Evolutionary conservation across 2,113 vertebrate species (phyloP).

Genomic region (Beaufortia kweichowensis): DNA sequence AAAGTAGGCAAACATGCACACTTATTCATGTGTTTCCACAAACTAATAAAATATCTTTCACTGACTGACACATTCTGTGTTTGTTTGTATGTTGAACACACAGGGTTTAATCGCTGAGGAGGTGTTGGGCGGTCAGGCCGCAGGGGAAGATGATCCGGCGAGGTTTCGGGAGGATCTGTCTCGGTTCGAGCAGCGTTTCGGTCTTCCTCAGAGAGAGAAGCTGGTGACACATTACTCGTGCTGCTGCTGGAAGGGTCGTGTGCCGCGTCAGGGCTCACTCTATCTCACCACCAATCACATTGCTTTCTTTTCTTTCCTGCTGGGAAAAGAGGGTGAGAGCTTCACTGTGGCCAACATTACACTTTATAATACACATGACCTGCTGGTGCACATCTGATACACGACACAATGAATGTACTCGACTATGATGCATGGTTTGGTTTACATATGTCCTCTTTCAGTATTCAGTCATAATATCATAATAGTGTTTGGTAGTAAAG

Average conservation of each 20-base stretch:
- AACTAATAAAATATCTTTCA: too few relatives aligned
- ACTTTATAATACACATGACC: background rate
- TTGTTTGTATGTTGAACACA: background rate
- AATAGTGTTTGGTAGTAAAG: too few relatives aligned
- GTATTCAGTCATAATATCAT: too few relatives aligned
- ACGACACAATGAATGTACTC: too few relatives aligned
- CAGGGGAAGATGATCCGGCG: slow-evolving; percentile 88
- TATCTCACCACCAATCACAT: slow-evolving; percentile 96
- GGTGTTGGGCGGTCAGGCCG: slow-evolving; percentile 82
- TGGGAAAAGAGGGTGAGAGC: slow-evolving; percentile 89
- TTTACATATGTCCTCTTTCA: too few relatives aligned
- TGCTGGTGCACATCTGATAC: too few relatives aligned
- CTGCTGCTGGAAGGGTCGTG: slow-evolving; percentile 96
- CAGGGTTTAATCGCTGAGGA: slow-evolving; percentile 96
- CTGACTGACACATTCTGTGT: background rate
- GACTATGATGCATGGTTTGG: too few relatives aligned
- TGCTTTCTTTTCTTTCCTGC: slow-evolving; percentile 96
- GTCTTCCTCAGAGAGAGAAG: slow-evolving; percentile 89
- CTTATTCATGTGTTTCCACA: background rate
- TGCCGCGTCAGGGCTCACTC: slow-evolving; percentile 95
- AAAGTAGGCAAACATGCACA: background rate
- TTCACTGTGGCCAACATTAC: background rate
- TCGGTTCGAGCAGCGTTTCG: slow-evolving; percentile 89
- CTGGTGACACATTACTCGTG: slow-evolving; percentile 92
- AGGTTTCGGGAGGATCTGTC: slow-evolving; percentile 89